Evolutionary conservation across 2,888 invertebrate genomes (phyloP).

Genomic region (Polydrusus cervinus): DNA sequence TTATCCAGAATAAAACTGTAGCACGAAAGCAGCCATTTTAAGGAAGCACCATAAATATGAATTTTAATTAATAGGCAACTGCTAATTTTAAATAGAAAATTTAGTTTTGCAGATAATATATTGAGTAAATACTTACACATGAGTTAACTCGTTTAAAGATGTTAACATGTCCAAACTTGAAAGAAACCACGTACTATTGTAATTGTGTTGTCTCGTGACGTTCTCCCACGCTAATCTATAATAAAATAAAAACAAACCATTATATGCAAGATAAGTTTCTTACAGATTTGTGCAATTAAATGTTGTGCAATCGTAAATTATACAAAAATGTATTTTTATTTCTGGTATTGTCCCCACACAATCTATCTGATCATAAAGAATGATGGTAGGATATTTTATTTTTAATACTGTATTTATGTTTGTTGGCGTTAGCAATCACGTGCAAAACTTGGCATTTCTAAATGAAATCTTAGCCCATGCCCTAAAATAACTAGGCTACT

Average conservation of each 20-base stretch:
- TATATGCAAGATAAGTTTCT: background rate
- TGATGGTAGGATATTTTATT: too few relatives aligned
- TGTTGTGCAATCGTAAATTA: conserved; percentile 9
- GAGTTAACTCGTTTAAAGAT: background rate
- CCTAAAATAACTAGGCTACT: too few relatives aligned
- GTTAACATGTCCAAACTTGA: conserved; percentile 18
- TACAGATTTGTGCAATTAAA: conserved; percentile 8
- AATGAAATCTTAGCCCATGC: too few relatives aligned
- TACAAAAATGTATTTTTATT: conserved; percentile 6
- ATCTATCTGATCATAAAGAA: too few relatives aligned
- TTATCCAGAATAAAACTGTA: too few relatives aligned
- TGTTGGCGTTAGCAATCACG: too few relatives aligned
- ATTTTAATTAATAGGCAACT: too few relatives aligned
- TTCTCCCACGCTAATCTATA: conserved; percentile 1
- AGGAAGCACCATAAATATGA: too few relatives aligned
- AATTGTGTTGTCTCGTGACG: conserved; percentile 1
- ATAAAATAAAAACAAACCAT: conserved; percentile 11
- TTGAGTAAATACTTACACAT: conserved; percentile 11
- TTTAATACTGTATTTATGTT: too few relatives aligned
- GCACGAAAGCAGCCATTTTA: too few relatives aligned
- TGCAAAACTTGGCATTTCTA: too few relatives aligned
- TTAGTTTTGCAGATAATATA: background rate
- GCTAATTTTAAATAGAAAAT: background rate
- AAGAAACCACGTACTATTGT: conserved; percentile 7
- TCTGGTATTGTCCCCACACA: background rate